Base-by-base conservation (phyloP, 2,888 invertebrate species). In the Cyclophora albipunctata region DNA sequence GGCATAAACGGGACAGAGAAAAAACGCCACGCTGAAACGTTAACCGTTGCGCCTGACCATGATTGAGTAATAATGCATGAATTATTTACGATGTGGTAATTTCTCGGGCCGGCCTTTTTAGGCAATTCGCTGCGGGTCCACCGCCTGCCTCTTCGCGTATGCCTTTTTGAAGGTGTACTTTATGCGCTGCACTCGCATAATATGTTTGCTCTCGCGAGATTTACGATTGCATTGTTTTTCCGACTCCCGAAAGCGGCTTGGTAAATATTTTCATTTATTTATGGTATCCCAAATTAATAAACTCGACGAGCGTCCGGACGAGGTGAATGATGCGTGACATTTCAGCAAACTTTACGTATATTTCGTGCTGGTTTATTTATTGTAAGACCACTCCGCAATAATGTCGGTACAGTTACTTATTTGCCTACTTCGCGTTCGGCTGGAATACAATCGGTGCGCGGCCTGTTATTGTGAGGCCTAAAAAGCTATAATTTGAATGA, bases 51-150 rank as follows among this genome's bases (percentile, higher is more conserved):
- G 67, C 20, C 20, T 20, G 20, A 64, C 68, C 73, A 75, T 78
- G 80, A 85, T 87, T 86, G 78, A 84, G 86, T 84, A 87, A 84
- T 85, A 84, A 78, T 78, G 70, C 71, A 83, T 83, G 84, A 84
- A 86, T 85, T 86, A 87, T 87, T 86, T 83, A 86, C 83, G 75
- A 81, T 78, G 83, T 81, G 80, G 78, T 82, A 81, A 83, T 78
- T 71, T 77, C 76, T 71, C 69, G 73, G 54, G 58, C 61, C 64
- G 54, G 64, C 79, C 81, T 71, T 81, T 82, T 84, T 78, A 68
- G 81, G 77, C 58, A 62, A 64, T 70, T 62, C 68, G 69, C 66
- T 60, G 63, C 68, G 63, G 60, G 66, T 63, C 43, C 34, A 34
- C 43, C 20, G 49, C 54, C 59, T 60, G 60, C 60, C 67, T 63